phyloP scores from a whole-genome alignment of 64 coral and sea anemone genomes.

The Porites lutea region DNA sequence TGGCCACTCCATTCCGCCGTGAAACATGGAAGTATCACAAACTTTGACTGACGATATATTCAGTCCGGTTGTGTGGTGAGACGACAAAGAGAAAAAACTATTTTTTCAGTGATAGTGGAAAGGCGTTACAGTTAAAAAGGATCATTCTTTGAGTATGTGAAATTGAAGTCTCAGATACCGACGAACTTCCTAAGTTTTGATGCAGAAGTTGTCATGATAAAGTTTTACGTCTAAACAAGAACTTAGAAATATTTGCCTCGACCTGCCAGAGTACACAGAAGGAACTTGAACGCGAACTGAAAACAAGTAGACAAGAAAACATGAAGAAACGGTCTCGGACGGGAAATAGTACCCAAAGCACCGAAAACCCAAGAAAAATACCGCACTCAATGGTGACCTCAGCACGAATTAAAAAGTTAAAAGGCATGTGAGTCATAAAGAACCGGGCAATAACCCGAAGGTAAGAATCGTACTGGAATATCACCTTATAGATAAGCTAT shows the following conservation, averaged over 20 bases:
- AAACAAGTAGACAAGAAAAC: background rate
- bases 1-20: too few relatives aligned
- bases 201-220: background rate
- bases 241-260: background rate
- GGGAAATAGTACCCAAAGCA: conserved; percentile 1
- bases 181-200: background rate
- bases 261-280: background rate
- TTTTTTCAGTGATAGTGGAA: background rate
- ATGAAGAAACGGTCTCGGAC: background rate
- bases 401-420: conserved; percentile 2
- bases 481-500: too few relatives aligned
- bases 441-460: too few relatives aligned
- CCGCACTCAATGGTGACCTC: background rate
- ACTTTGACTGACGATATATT: background rate
- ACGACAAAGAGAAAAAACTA: background rate
- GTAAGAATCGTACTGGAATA: too few relatives aligned
- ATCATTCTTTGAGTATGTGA: background rate
- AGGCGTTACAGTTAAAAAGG: background rate
- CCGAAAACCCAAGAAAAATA: background rate
- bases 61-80: background rate
- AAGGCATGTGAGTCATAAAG: background rate
- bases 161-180: conserved; percentile 3
- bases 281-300: too few relatives aligned
- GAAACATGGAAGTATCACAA: background rate
- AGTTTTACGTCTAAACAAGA: background rate